phyloP scores from a whole-genome alignment of 1,140 invertebrate species.

The Drosophila cardini region DNA sequence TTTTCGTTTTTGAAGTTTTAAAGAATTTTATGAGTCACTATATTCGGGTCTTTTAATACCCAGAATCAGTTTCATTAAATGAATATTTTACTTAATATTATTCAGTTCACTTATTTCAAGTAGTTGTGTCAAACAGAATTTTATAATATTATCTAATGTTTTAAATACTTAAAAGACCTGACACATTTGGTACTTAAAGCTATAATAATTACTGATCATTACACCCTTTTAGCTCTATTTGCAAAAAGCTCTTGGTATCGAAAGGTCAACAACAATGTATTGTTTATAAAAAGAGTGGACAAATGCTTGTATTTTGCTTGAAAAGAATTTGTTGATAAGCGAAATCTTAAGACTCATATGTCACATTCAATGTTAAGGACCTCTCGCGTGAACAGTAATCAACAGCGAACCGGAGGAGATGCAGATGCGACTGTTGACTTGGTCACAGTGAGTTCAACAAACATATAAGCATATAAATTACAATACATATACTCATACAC shows the following conservation, averaged over 20 bases:
- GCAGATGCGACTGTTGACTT: constrained; percentile 28
- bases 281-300: constrained; percentile 16
- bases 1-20: no score
- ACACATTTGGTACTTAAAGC: no score
- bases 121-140: no score
- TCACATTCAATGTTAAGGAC: constrained; percentile 71
- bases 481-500: not conserved
- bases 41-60: no score
- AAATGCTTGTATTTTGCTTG: not conserved
- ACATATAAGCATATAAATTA: constrained; percentile 42
- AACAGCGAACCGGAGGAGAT: constrained; percentile 22
- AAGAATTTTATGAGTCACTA: no score
- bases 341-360: constrained; percentile 20
- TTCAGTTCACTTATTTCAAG: no score
- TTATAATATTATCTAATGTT: no score
- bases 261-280: constrained; percentile 2
- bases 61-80: no score
- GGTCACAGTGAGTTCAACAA: constrained; percentile 60
- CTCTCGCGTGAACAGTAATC: constrained; percentile 41
- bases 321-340: constrained; percentile 42
- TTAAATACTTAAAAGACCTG: no score
- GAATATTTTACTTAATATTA: no score
- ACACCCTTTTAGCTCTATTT: not conserved
- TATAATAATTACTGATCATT: no score
- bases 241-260: not conserved